Evolutionary conservation across 2,113 vertebrate species (phyloP), one percentile per base, ranked within the genome.

Genomic region (Mionectes macconnelli): DNA sequence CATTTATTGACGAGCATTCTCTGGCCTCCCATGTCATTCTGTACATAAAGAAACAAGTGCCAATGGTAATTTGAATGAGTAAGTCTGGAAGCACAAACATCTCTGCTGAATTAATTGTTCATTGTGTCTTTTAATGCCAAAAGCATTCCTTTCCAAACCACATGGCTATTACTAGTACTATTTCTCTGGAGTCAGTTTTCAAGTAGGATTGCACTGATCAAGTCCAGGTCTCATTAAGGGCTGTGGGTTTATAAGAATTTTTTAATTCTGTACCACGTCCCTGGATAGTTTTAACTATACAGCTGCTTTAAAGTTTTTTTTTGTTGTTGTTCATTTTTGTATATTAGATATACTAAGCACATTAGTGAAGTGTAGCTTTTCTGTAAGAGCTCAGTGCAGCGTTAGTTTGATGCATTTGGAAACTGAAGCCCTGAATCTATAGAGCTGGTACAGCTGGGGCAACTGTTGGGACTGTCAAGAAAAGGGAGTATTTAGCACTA

Each of bases 1-100:
- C 99, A 99, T 93, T 99, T 99, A 75, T 99, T 99, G 94, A 99
- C 99, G 6, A 99, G 97, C 98, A 99, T 98, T 77, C 99, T 97
- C 90, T 99, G 99, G 66, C 99, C 99, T 90, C 99, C 99, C 89
- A 98, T 97, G 45, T 99, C 99, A 95, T 99, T 99, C 99, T 99
- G 97, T 25, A 30, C 8, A 79, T 87, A 95, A 67, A 92, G 69
- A 89, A 94, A 70, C 22, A 92, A 92, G 82, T n/a, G 37, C 40
- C 78, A 30, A 4, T 72, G 16, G 45, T 44, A 80, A 82, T 69
- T 78, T 33, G 49, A 87, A 87, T 67, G 75, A 86, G 75, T 90
- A 94, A 88, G 35, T 87, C 87, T 86, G 92, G 96, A 93, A 96
- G 72, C 60, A 90, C 85, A 94, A 90, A 88, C 64, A 74, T 52